phyloP scores from a whole-genome alignment of 2,113 vertebrate species.

The Laterallus jamaicensis region DNA sequence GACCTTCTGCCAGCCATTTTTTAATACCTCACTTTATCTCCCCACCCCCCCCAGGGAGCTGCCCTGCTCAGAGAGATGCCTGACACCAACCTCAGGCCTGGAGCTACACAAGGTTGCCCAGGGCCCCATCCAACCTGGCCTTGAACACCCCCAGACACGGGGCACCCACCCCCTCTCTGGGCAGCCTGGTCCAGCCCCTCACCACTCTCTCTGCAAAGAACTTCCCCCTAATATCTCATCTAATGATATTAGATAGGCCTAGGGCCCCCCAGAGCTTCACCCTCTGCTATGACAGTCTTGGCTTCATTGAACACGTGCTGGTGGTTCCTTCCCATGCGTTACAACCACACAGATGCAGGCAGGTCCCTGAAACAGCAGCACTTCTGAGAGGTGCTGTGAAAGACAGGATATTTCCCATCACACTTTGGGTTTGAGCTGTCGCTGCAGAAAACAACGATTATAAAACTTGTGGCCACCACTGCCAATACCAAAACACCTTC shows the following conservation, averaged over 20 bases:
- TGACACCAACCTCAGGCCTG: too few species aligned
- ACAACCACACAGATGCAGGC: neutral
- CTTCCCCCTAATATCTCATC: too few species aligned
- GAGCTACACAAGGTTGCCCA: too few species aligned
- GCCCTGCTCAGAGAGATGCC: too few species aligned
- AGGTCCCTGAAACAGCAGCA: neutral
- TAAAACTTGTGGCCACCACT: neutral
- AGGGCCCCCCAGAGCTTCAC: neutral
- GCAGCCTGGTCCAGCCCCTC: too few species aligned
- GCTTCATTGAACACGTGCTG: fast-evolving
- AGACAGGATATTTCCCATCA: neutral
- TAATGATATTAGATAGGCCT: too few species aligned
- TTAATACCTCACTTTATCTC: neutral
- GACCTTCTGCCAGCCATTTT: neutral
- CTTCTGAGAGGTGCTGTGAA: fast-evolving
- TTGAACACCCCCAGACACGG: too few species aligned
- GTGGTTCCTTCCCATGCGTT: neutral
- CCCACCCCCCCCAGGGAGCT: neutral
- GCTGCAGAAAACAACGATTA: neutral
- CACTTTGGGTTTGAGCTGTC: neutral
- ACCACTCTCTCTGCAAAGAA: too few species aligned
- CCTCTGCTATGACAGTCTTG: neutral
- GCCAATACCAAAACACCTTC: neutral
- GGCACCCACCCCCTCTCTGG: too few species aligned
- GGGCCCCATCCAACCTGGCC: too few species aligned